Conservation (phyloP, 2,113 vertebrate genomes). For the Menidia beryllina region DNA sequence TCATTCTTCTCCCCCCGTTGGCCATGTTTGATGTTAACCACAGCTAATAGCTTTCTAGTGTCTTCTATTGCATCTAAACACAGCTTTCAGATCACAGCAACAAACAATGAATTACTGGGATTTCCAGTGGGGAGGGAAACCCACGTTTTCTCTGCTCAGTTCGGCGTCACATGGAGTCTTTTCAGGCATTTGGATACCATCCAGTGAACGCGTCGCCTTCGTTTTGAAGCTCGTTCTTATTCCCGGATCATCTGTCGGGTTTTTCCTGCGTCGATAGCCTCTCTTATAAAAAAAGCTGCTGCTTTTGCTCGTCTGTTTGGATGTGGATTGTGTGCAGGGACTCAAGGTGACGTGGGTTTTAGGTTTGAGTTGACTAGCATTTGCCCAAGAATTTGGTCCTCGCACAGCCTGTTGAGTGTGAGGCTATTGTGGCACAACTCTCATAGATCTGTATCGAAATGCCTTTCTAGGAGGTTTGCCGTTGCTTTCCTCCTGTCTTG, state of each 20-base stretch:
- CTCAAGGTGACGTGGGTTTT: slow-evolving; percentile 1
- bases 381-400: slow-evolving; percentile 2
- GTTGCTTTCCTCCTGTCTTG: neutral
- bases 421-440: too few relatives aligned
- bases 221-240: slow-evolving; percentile 29
- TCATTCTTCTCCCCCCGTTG: neutral
- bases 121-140: neutral
- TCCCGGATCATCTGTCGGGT: slow-evolving; percentile 21
- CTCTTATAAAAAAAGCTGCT: neutral
- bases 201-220: slow-evolving; percentile 64
- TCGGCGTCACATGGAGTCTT: slow-evolving; percentile 34
- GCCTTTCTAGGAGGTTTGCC: neutral
- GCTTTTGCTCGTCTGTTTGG: neutral
- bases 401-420: neutral
- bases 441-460: neutral
- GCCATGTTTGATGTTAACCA: slow-evolving; percentile 31
- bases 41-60: slow-evolving; percentile 39
- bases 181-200: slow-evolving; percentile 53
- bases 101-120: slow-evolving; percentile 43
- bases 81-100: slow-evolving; percentile 36
- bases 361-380: neutral
- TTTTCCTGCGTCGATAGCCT: neutral
- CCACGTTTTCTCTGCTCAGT: slow-evolving; percentile 28
- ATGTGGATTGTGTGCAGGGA: neutral
- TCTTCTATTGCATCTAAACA: slow-evolving; percentile 33